A percentile compares a stretch with the other conserved stretches of the same genome.
Evolutionary conservation across 2,113 vertebrate genomes (phyloP).

Genomic region (Scartelaos histophorus): DNA sequence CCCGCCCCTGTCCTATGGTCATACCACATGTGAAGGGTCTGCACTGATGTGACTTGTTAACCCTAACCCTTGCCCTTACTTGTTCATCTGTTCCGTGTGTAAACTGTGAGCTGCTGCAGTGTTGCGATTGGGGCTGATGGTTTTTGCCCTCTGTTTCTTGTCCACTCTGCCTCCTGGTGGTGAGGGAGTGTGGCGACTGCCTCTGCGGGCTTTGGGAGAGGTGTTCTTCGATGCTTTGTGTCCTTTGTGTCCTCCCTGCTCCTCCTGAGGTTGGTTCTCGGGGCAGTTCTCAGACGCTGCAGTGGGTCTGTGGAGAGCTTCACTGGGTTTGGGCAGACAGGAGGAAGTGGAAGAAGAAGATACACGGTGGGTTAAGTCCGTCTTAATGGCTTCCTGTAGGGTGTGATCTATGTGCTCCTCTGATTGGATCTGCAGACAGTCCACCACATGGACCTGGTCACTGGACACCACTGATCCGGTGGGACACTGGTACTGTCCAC

Average conservation of each 20-base stretch:
- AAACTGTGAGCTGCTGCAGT: conserved; percentile 50
- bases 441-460: conserved; percentile 68
- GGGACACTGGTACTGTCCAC: conserved; percentile 77
- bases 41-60: too few relatives aligned
- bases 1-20: too few relatives aligned
- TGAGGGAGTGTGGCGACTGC: conserved; percentile 59
- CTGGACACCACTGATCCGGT: conserved; percentile 57
- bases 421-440: conserved; percentile 78
- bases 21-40: too few relatives aligned
- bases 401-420: conserved; percentile 65
- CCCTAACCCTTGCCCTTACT: conserved; percentile 46
- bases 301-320: conserved; percentile 40
- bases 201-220: conserved; percentile 71
- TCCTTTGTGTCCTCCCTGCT: conserved; percentile 68
- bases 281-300: conserved; percentile 49
- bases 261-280: conserved; percentile 79
- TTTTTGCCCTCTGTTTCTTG: conserved; percentile 77
- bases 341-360: conserved; percentile 7
- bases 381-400: conserved; percentile 45
- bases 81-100: conserved; percentile 73
- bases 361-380: conserved; percentile 57
- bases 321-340: conserved; percentile 46
- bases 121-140: conserved; percentile 67
- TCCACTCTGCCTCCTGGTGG: conserved; percentile 68
- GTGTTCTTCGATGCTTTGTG: conserved; percentile 63